Evolutionary conservation across 2,888 invertebrate species (phyloP).

Genomic region (Myopa testacea): DNA sequence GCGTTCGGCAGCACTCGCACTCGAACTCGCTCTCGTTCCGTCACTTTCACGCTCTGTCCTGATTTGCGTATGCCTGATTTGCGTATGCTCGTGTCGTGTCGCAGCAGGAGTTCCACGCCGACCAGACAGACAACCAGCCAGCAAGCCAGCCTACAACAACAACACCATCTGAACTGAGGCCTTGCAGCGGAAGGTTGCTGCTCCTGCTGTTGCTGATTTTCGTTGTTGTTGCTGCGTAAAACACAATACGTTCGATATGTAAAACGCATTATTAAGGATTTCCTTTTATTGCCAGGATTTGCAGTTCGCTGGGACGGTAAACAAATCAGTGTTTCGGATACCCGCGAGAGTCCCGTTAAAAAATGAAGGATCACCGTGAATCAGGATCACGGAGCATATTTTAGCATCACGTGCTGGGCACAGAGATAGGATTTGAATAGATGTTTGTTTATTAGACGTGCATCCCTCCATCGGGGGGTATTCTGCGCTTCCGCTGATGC

Average conservation of each 20-base stretch:
- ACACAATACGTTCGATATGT: constrained; percentile 6
- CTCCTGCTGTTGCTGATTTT: not conserved
- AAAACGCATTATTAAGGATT: constrained; percentile 4
- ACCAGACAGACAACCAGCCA: not conserved
- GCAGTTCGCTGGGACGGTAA: constrained; percentile 17
- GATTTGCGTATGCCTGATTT: not conserved
- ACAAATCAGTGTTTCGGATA: constrained; percentile 17
- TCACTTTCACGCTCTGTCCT: not conserved
- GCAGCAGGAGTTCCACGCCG: not conserved
- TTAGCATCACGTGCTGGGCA: too few relatives aligned
- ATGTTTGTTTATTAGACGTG: too few relatives aligned
- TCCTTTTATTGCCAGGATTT: constrained; percentile 15
- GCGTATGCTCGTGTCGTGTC: not conserved
- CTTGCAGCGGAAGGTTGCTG: not conserved
- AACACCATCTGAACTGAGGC: not conserved
- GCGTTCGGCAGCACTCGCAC: not conserved
- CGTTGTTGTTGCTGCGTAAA: not conserved
- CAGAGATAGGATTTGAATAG: too few relatives aligned
- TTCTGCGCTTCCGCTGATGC: not conserved
- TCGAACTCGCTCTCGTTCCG: not conserved
- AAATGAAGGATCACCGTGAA: not conserved
- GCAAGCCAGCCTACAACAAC: not conserved
- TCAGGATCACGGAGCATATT: too few relatives aligned
- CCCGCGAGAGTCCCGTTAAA: not conserved
- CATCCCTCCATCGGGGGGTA: not conserved